These are phyloP conservation scores for Pemphredon lugubris DNA, from an alignment of 2,888 invertebrate genomes.

Conservation along the genomic window DNA sequence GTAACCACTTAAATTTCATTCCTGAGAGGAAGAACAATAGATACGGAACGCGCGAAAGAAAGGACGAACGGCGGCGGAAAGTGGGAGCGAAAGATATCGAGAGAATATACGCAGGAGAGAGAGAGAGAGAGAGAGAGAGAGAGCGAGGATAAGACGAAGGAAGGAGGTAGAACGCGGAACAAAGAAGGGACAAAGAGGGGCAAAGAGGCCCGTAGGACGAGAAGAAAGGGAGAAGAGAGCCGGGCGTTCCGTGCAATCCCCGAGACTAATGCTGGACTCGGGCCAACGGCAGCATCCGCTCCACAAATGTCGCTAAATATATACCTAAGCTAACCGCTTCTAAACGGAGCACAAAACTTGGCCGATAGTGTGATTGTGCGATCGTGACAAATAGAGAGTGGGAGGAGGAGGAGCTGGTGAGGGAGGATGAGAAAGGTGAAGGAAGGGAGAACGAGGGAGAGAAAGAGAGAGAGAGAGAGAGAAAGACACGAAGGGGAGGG, in stretches of 20 bases:
- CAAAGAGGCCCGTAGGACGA: constrained; percentile 24
- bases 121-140: not conserved
- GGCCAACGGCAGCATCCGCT: constrained; percentile 77
- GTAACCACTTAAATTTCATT: constrained; percentile 30
- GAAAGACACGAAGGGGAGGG: not conserved
- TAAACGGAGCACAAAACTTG: constrained; percentile 67
- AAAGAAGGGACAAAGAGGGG: constrained; percentile 12
- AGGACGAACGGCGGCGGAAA: constrained; percentile 10
- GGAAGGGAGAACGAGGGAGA: constrained; percentile 3
- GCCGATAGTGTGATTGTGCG: constrained; percentile 54
- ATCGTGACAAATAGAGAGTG: constrained; percentile 1
- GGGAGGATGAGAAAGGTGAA: not conserved
- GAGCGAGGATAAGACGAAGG: not conserved
- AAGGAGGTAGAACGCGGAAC: not conserved
- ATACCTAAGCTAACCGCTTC: constrained; percentile 68
- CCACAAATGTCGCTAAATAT: constrained; percentile 78
- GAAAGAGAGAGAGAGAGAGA: not conserved
- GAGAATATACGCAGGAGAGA: no score
- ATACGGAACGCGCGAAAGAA: constrained; percentile 20
- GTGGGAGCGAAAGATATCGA: not conserved
- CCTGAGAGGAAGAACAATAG: constrained; percentile 25
- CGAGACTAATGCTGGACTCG: constrained; percentile 66
- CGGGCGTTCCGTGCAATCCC: constrained; percentile 50
- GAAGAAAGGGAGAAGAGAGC: constrained; percentile 25
- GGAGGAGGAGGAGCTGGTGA: not conserved